Conservation (phyloP, 2,888 invertebrate species). For the Amiota mariae region DNA sequence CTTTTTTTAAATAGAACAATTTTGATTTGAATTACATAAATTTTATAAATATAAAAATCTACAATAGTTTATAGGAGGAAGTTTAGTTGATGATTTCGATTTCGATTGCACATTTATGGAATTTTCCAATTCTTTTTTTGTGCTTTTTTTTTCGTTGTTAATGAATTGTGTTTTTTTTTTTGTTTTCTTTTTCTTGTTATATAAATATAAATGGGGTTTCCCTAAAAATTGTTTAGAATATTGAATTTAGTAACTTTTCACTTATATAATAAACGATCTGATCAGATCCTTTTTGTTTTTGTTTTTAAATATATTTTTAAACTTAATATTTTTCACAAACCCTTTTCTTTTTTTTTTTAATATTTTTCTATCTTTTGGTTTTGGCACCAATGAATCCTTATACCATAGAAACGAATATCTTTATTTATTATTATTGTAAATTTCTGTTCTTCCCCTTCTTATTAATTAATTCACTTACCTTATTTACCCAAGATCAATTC, state of each 20-base stretch:
- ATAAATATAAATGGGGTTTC: neutral
- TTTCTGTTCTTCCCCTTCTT: too few relatives aligned
- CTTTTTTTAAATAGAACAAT: slow-evolving; percentile 15
- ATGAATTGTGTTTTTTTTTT: slow-evolving; percentile 18
- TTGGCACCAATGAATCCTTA: slow-evolving; percentile 1
- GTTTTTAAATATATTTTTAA: neutral
- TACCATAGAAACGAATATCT: too few relatives aligned
- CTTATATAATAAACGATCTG: slow-evolving; percentile 11
- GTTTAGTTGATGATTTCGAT: neutral
- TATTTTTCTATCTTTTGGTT: neutral
- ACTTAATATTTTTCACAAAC: too few relatives aligned
- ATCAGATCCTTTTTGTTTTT: slow-evolving; percentile 10
- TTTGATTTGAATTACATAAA: slow-evolving; percentile 6
- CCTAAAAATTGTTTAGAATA: neutral
- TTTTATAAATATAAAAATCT: too few relatives aligned
- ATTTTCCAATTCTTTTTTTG: slow-evolving; percentile 16
- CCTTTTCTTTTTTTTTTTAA: neutral
- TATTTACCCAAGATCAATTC: neutral
- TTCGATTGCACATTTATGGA: neutral
- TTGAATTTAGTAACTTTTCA: slow-evolving; percentile 24
- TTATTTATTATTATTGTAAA: too few relatives aligned
- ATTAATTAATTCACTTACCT: too few relatives aligned
- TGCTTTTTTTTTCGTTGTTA: slow-evolving; percentile 18
- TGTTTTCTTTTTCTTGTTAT: neutral
- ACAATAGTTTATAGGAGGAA: too few relatives aligned